These are phyloP conservation scores for Vollenhovia emeryi DNA, from an alignment of 1,140 invertebrate species.

Conservation along the genomic window DNA sequence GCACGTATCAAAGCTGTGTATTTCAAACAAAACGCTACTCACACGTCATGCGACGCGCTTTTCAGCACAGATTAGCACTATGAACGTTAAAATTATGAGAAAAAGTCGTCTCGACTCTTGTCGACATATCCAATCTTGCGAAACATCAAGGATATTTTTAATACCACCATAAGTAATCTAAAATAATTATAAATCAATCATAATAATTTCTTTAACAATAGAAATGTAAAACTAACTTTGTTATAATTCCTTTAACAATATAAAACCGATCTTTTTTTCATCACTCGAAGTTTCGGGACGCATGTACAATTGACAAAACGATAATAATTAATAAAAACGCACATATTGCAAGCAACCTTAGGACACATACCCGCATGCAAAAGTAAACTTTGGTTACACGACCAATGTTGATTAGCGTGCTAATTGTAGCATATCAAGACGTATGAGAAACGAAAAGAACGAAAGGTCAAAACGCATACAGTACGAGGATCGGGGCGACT, in stretches of 20 bases:
- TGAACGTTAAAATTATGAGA: background rate
- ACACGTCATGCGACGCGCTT: conserved; percentile 39
- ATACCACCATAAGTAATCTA: background rate
- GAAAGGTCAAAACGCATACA: background rate
- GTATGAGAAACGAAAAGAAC: conserved; percentile 10
- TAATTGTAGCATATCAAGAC: conserved; percentile 14
- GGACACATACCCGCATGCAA: conserved; percentile 39
- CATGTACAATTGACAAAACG: conserved; percentile 9
- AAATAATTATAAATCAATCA: conserved; percentile 11
- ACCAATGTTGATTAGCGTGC: conserved; percentile 37
- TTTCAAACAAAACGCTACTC: conserved; percentile 38
- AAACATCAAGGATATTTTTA: conserved; percentile 31
- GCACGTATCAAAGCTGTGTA: conserved; percentile 39
- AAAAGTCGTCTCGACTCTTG: background rate
- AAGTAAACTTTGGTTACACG: conserved; percentile 21
- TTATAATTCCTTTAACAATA: background rate
- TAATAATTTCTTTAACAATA: background rate
- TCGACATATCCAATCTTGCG: background rate
- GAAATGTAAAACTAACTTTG: background rate
- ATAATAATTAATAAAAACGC: conserved; percentile 46
- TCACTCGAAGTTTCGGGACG: conserved; percentile 13
- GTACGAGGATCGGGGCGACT: conserved; percentile 70
- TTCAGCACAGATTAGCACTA: background rate
- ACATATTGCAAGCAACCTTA: conserved; percentile 33
- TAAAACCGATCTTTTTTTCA: background rate